These are phyloP conservation scores for Agonopterix alstromeriana DNA, from an alignment of 2,888 invertebrate species.

Conservation along the genomic window DNA sequence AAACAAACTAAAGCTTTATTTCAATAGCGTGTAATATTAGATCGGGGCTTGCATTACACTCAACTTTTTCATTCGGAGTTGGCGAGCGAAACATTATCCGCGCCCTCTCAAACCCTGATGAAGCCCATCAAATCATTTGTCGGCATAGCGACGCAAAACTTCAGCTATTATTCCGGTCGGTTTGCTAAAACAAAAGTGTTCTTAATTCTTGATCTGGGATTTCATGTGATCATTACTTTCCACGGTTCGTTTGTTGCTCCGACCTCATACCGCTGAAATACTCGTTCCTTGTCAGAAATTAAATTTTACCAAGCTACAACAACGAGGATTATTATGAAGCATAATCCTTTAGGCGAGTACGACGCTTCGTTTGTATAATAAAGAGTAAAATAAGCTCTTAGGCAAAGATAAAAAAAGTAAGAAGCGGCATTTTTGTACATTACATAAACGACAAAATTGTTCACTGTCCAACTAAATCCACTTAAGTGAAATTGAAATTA, in stretches of 20 bases:
- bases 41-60: conserved; percentile 6
- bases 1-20: conserved; percentile 39
- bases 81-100: conserved; percentile 49
- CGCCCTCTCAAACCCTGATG: conserved; percentile 47
- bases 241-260: conserved; percentile 46
- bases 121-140: conserved; percentile 66
- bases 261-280: conserved; percentile 25
- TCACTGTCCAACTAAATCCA: too few relatives aligned
- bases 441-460: too few relatives aligned
- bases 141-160: conserved; percentile 60
- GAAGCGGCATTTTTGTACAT: too few relatives aligned
- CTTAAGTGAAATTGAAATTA: too few relatives aligned
- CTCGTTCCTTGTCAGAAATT: conserved; percentile 46
- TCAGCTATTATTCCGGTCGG: conserved; percentile 64
- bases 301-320: conserved; percentile 49
- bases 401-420: too few relatives aligned
- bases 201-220: conserved; percentile 65
- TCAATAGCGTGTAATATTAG: conserved; percentile 24
- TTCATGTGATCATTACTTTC: conserved; percentile 60
- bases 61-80: conserved; percentile 40
- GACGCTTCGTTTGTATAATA: conserved; percentile 22
- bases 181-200: conserved; percentile 65
- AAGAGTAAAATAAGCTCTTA: conserved; percentile 34
- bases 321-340: conserved; percentile 37
- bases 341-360: conserved; percentile 38